Evolutionary conservation across 2,797 vertebrate genomes (phyloP).

Genomic region (Phrynocephalus vlangalii): DNA sequence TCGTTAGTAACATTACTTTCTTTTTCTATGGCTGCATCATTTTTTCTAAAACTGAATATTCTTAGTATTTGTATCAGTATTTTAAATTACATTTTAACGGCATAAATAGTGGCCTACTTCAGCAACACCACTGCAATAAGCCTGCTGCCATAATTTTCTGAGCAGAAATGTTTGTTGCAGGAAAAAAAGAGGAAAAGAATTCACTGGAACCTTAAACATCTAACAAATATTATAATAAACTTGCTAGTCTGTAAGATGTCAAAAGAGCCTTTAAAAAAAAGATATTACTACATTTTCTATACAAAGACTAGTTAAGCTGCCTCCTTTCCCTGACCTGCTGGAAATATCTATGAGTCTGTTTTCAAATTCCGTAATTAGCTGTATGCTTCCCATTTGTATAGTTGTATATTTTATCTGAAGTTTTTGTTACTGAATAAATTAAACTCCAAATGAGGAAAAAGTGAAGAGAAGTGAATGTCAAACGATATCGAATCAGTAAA

Average conservation of each 20-base stretch:
- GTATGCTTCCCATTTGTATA: background rate
- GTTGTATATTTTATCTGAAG: background rate
- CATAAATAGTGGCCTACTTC: background rate
- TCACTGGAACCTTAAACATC: background rate
- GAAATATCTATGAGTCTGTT: background rate
- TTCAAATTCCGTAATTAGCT: background rate
- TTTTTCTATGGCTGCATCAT: background rate
- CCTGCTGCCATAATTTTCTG: background rate
- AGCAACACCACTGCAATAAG: background rate
- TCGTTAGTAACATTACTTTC: background rate
- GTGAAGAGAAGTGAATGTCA: background rate
- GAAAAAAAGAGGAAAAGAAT: background rate
- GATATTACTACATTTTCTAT: background rate
- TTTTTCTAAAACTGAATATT: background rate
- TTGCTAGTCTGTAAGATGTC: background rate
- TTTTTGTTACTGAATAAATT: background rate
- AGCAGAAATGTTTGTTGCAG: background rate
- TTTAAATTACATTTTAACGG: background rate
- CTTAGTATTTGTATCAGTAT: too few relatives aligned
- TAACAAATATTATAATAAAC: background rate
- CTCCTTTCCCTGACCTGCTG: background rate
- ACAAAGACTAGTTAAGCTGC: background rate
- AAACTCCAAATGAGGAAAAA: background rate
- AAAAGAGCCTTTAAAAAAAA: background rate
- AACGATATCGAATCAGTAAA: background rate